These are phyloP conservation scores for Notarius quadriscutis DNA, from an alignment of 2,113 vertebrate genomes.

Conservation along the genomic window DNA sequence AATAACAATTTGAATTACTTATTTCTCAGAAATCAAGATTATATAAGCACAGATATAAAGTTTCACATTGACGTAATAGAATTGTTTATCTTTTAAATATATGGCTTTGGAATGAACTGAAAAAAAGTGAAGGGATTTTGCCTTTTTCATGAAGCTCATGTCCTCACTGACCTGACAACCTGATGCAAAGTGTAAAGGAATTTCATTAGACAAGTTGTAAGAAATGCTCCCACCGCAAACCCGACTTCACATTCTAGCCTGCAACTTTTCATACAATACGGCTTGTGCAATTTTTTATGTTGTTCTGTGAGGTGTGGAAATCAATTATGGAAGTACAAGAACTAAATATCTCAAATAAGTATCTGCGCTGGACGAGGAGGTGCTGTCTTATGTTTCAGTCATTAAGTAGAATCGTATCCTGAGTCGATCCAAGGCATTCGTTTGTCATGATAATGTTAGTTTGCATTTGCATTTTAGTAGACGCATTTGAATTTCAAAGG, in stretches of 20 bases:
- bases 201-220: background rate
- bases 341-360: background rate
- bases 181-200: background rate
- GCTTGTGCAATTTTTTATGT: background rate
- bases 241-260: background rate
- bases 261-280: background rate
- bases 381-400: background rate
- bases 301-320: background rate
- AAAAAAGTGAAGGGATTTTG: slow-evolving; percentile 60
- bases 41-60: background rate
- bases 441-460: slow-evolving; percentile 26
- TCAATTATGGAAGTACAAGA: background rate
- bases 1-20: background rate
- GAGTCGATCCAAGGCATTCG: slow-evolving; percentile 17
- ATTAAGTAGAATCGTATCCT: background rate
- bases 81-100: background rate
- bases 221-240: background rate
- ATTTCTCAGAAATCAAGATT: background rate
- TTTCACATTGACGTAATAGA: background rate
- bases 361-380: background rate
- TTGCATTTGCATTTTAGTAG: slow-evolving; percentile 21
- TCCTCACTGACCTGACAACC: background rate
- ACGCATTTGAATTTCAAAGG: slow-evolving; percentile 21
- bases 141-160: background rate
- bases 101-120: slow-evolving; percentile 54